Conservation (phyloP, 92 coral and sea anemone genomes). For the Palythoa caribaeorum region DNA sequence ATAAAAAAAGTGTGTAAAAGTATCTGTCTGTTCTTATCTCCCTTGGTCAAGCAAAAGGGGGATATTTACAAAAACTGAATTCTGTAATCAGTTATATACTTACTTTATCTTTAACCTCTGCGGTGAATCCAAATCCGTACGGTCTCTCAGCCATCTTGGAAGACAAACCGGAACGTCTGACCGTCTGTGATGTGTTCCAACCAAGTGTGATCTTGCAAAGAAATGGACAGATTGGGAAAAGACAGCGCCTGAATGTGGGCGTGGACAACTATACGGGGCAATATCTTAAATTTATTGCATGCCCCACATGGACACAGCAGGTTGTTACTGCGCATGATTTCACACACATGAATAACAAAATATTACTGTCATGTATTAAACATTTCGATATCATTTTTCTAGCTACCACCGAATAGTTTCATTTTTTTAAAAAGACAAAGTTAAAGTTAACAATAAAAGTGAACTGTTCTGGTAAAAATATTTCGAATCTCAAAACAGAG, state of each 20-base stretch:
- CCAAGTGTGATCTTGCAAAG: background rate
- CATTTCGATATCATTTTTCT: background rate
- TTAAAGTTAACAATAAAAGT: background rate
- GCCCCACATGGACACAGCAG: conserved; percentile 5
- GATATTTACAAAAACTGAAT: no score
- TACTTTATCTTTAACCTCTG: conserved; percentile 27
- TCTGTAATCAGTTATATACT: background rate
- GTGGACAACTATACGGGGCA: background rate
- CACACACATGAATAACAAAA: conserved; percentile 18
- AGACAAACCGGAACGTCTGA: conserved; percentile 1
- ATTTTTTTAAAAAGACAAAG: background rate
- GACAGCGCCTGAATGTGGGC: background rate
- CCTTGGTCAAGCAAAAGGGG: no score
- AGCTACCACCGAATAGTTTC: background rate
- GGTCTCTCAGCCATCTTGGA: conserved; percentile 42
- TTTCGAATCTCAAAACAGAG: background rate
- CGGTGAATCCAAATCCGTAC: conserved; percentile 21
- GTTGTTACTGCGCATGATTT: background rate
- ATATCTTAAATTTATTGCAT: background rate
- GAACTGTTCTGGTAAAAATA: background rate
- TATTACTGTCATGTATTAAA: background rate
- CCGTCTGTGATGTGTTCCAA: background rate
- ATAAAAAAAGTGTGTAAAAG: no score
- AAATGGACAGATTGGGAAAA: background rate
- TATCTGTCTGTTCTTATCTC: no score